Percentiles rank a stretch among this genome's conserved stretches.
These are phyloP conservation scores for Pandion haliaetus DNA, from an alignment of 2,113 vertebrate genomes.

Conservation along the genomic window DNA sequence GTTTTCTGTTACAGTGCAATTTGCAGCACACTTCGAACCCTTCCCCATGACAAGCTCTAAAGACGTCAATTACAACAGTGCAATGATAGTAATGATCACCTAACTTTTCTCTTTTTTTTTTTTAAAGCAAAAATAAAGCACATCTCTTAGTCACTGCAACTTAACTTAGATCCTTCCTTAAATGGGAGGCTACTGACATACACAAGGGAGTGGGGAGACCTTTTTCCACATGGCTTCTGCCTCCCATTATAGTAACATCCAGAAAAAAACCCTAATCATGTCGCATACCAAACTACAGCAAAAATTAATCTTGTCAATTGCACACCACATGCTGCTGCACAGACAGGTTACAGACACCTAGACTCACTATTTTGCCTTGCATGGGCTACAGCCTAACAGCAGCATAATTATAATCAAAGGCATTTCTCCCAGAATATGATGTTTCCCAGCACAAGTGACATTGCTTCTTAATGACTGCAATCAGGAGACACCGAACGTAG, in stretches of 20 bases:
- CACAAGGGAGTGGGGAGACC: neutral
- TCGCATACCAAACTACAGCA: neutral
- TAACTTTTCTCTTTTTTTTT: neutral
- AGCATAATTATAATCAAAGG: neutral
- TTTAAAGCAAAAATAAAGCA: neutral
- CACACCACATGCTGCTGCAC: neutral
- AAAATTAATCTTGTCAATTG: neutral
- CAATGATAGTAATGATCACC: neutral
- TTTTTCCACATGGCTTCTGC: neutral
- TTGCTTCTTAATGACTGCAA: neutral
- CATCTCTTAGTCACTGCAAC: neutral
- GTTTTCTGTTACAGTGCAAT: constrained; percentile 16
- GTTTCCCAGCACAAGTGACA: neutral
- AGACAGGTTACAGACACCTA: neutral
- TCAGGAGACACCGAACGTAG: neutral
- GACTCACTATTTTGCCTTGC: neutral
- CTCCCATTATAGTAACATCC: neutral
- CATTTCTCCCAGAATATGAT: neutral
- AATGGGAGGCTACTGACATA: neutral
- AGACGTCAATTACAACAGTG: neutral
- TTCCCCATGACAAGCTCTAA: neutral
- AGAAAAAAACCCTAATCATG: neutral
- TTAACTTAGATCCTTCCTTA: neutral
- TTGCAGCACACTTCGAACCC: neutral
- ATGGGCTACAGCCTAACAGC: neutral